phyloP scores from a whole-genome alignment of 2,113 vertebrate species.

The Odocoileus virginianus region DNA sequence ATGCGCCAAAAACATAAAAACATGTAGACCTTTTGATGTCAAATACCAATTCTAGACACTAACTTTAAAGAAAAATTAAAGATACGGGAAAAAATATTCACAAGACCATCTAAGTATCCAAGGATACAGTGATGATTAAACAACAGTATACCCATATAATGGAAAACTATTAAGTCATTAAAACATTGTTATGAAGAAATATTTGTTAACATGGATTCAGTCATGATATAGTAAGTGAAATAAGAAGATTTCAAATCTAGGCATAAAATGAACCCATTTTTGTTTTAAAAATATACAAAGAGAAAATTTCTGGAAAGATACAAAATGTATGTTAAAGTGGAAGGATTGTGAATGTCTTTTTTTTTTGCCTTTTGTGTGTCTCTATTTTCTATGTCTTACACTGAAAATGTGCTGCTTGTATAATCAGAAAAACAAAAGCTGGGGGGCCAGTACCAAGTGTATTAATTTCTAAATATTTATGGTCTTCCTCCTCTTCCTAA shows the following conservation, averaged over 20 bases:
- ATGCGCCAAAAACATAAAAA: not conserved
- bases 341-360: not conserved
- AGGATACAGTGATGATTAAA: not conserved
- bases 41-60: not conserved
- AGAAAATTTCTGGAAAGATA: not conserved
- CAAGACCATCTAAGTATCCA: not conserved
- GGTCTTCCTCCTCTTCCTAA: not conserved
- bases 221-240: not conserved
- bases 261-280: not conserved
- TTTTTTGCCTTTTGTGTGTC: not conserved
- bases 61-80: not conserved
- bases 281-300: not conserved
- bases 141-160: not conserved
- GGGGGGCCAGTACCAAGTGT: not conserved
- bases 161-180: not conserved
- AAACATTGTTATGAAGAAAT: not conserved
- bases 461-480: constrained; percentile 21
- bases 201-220: not conserved
- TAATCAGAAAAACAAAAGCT: not conserved
- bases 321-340: not conserved
- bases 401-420: not conserved
- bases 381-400: not conserved
- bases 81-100: not conserved
- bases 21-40: not conserved
- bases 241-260: not conserved